phyloP scores from a whole-genome alignment of 2,797 vertebrate genomes.

The Sebastes wilsoni region DNA sequence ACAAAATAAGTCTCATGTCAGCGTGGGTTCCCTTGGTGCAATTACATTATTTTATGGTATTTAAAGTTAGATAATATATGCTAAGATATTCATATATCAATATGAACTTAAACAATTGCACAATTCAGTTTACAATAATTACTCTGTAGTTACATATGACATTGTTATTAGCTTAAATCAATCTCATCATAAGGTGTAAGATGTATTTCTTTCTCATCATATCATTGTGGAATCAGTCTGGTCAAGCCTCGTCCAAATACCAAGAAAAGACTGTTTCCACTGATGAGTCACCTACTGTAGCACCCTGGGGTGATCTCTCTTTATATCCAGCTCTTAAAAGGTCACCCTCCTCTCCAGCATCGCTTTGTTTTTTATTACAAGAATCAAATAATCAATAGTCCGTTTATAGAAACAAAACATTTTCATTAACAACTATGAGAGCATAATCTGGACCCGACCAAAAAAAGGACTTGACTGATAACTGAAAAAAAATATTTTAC shows the following conservation, averaged over 20 bases:
- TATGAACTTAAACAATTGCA: not conserved
- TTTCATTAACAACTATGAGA: not conserved
- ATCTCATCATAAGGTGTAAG: not conserved
- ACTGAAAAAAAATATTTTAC: not conserved
- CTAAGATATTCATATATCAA: not conserved
- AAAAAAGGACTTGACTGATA: not conserved
- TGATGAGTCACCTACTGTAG: constrained; percentile 19
- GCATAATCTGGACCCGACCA: not conserved
- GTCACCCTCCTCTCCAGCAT: constrained; percentile 28
- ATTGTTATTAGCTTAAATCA: not conserved
- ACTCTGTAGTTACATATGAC: too few relatives aligned
- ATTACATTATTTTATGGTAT: not conserved
- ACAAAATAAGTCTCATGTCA: not conserved
- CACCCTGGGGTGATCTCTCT: constrained; percentile 28
- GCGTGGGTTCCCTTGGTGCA: not conserved
- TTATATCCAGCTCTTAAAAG: constrained; percentile 36
- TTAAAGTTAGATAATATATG: not conserved
- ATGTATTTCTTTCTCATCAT: not conserved
- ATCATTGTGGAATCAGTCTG: not conserved
- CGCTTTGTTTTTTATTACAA: not conserved
- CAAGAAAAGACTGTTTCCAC: constrained; percentile 1
- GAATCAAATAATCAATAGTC: constrained; percentile 4
- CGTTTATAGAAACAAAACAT: constrained; percentile 2
- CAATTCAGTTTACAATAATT: too few relatives aligned
- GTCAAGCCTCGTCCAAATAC: not conserved